phyloP scores from a whole-genome alignment of 2,113 vertebrate genomes.

The Ammodytes marinus region DNA sequence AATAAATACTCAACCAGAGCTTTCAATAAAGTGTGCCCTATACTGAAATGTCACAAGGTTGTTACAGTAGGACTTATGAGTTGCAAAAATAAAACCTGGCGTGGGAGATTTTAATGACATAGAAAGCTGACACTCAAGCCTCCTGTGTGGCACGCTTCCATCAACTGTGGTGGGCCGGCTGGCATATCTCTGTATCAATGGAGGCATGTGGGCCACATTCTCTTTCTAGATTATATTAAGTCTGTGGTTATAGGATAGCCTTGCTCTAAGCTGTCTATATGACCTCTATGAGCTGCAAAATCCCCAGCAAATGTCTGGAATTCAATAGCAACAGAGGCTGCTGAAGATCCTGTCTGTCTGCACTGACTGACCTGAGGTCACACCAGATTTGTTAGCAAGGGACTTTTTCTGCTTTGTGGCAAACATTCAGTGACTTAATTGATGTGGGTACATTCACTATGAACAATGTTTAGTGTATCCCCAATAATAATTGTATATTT shows the following conservation, averaged over 20 bases:
- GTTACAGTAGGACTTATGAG: conserved; percentile 30
- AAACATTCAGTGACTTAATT: not conserved
- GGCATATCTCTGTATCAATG: conserved; percentile 77
- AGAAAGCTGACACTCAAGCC: conserved; percentile 62
- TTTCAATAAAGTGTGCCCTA: conserved; percentile 4
- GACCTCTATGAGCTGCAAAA: conserved; percentile 71
- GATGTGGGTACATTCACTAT: not conserved
- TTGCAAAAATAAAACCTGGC: conserved; percentile 74
- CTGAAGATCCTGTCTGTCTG: conserved; percentile 48
- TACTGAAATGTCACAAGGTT: conserved; percentile 70
- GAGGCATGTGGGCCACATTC: conserved; percentile 74
- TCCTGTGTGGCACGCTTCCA: conserved; percentile 68
- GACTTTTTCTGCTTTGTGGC: not conserved
- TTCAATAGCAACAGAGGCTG: conserved; percentile 46
- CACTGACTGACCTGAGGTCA: conserved; percentile 47
- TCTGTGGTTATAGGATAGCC: conserved; percentile 73
- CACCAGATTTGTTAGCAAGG: conserved; percentile 15
- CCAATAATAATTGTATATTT: not conserved
- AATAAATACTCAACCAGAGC: conserved; percentile 33
- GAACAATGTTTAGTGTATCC: not conserved
- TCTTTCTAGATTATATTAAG: conserved; percentile 75
- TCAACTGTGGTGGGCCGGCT: conserved; percentile 56
- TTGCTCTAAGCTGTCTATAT: conserved; percentile 67
- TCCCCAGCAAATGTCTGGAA: conserved; percentile 71
- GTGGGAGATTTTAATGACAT: conserved; percentile 53